phyloP scores from a whole-genome alignment of 2,888 invertebrate species.

The Phania funesta region DNA sequence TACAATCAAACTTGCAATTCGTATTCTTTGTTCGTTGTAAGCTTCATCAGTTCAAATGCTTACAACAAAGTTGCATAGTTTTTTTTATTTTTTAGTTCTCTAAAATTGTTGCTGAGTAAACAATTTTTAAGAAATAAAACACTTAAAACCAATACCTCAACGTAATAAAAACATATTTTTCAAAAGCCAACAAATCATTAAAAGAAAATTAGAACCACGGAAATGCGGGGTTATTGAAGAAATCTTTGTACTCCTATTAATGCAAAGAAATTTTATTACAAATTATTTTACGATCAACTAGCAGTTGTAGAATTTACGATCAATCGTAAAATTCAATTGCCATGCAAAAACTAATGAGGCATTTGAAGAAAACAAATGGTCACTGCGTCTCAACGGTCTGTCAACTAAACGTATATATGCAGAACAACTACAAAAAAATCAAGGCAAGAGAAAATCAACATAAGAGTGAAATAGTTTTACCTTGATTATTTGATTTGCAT shows the following conservation, averaged over 20 bases:
- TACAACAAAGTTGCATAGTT: constrained; percentile 2
- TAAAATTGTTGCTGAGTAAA: constrained; percentile 2
- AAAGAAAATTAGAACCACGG: constrained; percentile 5
- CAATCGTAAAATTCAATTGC: constrained; percentile 78
- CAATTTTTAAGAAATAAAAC: background rate
- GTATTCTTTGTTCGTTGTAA: background rate
- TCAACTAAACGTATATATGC: constrained; percentile 13
- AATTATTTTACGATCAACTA: constrained; percentile 70
- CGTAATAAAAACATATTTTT: constrained; percentile 41
- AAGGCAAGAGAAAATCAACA: no score
- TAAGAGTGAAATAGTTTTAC: no score
- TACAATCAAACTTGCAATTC: background rate
- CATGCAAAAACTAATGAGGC: constrained; percentile 68
- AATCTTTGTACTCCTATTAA: constrained; percentile 1
- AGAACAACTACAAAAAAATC: background rate
- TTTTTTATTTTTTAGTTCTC: background rate
- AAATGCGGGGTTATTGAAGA: constrained; percentile 6
- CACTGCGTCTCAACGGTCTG: constrained; percentile 6
- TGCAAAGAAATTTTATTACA: constrained; percentile 55
- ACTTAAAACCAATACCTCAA: constrained; percentile 49
- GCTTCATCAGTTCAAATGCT: background rate
- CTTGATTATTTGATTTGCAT: no score
- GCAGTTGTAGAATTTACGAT: constrained; percentile 75
- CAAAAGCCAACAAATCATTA: constrained; percentile 9
- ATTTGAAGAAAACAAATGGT: constrained; percentile 49